A percentile compares a stretch with the other conserved stretches of the same genome.
These are phyloP conservation scores for Limnephilus marmoratus DNA, from an alignment of 2,888 invertebrate genomes.

Conservation along the genomic window DNA sequence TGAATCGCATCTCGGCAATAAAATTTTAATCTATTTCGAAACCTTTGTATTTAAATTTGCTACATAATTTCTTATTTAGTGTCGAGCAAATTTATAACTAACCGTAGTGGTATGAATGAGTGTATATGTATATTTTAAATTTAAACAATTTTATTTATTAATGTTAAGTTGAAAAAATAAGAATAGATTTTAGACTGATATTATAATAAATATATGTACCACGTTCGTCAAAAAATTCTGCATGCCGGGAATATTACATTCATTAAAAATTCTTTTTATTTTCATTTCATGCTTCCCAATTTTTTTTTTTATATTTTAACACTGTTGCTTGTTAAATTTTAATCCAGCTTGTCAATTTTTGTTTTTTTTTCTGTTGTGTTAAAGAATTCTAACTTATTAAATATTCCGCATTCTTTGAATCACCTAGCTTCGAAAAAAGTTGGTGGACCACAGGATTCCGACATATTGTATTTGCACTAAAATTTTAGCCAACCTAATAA, in stretches of 20 bases:
- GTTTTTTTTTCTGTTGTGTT: neutral
- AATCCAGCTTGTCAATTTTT: neutral
- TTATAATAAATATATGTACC: neutral
- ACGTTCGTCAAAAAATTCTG: neutral
- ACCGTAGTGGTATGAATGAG: neutral
- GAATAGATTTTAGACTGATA: constrained; percentile 43
- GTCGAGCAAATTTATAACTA: neutral
- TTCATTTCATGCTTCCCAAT: neutral
- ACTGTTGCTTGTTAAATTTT: neutral
- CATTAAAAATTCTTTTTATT: neutral
- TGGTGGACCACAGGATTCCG: neutral
- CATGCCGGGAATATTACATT: neutral
- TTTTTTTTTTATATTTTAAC: neutral
- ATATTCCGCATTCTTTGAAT: neutral
- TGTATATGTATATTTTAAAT: neutral
- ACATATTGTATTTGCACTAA: neutral
- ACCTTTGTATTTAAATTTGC: neutral
- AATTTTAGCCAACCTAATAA: neutral
- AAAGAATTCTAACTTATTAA: neutral
- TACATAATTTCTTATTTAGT: neutral
- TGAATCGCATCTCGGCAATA: neutral
- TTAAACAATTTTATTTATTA: constrained; percentile 14
- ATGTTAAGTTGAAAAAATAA: constrained; percentile 14
- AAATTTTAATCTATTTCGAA: neutral
- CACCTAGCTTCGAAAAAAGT: neutral